Conservation (phyloP, 1,140 invertebrate genomes). For the Drosophila ohnishii region DNA sequence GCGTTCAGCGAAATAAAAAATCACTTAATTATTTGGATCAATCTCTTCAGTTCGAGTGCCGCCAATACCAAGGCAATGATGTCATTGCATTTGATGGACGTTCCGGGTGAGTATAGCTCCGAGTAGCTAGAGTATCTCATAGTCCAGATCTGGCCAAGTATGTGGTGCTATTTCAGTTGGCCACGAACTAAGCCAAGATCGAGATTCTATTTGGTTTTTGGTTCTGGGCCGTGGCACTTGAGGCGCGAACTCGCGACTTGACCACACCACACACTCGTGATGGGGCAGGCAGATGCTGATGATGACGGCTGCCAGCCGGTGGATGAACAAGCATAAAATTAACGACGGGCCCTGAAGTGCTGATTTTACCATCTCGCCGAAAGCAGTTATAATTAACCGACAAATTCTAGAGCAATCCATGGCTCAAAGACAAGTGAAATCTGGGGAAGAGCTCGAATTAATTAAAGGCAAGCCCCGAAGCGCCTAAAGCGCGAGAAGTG, state of each 20-base stretch:
- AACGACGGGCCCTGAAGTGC: slow-evolving; percentile 33
- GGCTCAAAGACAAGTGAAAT: slow-evolving; percentile 75
- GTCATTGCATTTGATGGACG: slow-evolving; percentile 51
- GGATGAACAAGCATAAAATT: slow-evolving; percentile 64
- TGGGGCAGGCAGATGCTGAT: slow-evolving; percentile 14
- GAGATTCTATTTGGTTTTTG: slow-evolving; percentile 40
- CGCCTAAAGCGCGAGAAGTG: slow-evolving; percentile 20
- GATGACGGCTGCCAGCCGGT: slow-evolving; percentile 20
- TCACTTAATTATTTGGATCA: slow-evolving; percentile 52
- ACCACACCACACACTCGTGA: slow-evolving; percentile 61
- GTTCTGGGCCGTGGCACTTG: slow-evolving; percentile 50
- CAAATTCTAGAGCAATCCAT: slow-evolving; percentile 77
- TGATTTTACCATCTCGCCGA: slow-evolving; percentile 31
- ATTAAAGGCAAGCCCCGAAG: slow-evolving; percentile 50
- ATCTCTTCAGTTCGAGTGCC: slow-evolving; percentile 42
- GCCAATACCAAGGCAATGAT: slow-evolving; percentile 42
- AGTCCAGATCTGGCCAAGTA: slow-evolving; percentile 41
- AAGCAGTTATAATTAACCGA: slow-evolving; percentile 62
- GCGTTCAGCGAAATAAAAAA: slow-evolving; percentile 30
- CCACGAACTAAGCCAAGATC: slow-evolving; percentile 39
- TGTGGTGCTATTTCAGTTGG: slow-evolving; percentile 34
- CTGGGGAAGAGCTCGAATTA: slow-evolving; percentile 62
- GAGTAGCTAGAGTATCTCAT: slow-evolving; percentile 34
- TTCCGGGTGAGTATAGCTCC: slow-evolving; percentile 17
- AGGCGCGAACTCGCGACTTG: slow-evolving; percentile 51